Evolutionary conservation across 1,140 invertebrate genomes (phyloP).

Genomic region (Temnothorax curvispinosus): DNA sequence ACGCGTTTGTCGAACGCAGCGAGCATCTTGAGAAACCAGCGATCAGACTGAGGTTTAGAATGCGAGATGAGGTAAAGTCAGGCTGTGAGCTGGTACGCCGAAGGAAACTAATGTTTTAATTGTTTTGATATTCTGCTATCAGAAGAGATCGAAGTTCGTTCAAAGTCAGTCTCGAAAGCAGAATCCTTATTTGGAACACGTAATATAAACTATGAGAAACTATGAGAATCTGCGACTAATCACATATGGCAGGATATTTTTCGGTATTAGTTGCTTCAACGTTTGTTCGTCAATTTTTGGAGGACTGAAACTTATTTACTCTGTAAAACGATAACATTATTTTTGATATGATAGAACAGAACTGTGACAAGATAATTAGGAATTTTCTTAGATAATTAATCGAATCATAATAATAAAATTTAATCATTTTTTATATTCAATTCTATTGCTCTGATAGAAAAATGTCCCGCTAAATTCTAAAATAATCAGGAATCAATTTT

Average conservation of each 20-base stretch:
- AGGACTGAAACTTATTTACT: neutral
- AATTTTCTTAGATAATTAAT: too few relatives aligned
- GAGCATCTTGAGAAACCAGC: conserved; percentile 18
- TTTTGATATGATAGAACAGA: neutral
- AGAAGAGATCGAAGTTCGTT: neutral
- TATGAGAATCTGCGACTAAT: neutral
- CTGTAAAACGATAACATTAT: neutral
- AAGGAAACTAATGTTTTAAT: neutral
- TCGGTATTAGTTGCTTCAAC: neutral
- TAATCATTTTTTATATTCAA: neutral
- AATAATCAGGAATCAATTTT: neutral
- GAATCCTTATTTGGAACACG: neutral
- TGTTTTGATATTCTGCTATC: neutral
- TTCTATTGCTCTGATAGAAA: neutral
- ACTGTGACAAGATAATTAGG: neutral
- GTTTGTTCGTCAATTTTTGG: neutral
- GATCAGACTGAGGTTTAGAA: neutral
- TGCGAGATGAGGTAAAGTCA: neutral
- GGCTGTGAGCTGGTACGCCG: too few relatives aligned
- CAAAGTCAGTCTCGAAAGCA: too few relatives aligned
- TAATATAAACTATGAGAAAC: neutral
- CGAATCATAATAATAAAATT: neutral
- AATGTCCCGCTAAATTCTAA: neutral
- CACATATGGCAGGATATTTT: neutral
- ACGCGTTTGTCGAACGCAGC: neutral